Conservation (phyloP, 1,140 invertebrate genomes). For the Mactra quadrangularis region DNA sequence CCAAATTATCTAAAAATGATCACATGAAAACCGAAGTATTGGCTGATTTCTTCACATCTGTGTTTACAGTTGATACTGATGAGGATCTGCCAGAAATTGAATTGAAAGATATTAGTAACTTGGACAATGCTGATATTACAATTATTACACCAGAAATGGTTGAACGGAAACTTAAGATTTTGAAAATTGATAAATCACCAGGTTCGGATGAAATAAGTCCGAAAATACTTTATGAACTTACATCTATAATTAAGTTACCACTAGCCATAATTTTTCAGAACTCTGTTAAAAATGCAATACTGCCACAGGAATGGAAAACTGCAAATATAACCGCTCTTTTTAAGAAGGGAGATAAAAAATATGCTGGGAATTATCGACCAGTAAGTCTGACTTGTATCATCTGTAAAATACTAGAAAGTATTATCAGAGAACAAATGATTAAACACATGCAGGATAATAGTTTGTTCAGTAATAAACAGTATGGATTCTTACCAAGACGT, state of each 20-base stretch:
- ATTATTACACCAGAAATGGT: too few species aligned
- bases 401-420: too few species aligned
- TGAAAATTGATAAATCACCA: constrained; percentile 32
- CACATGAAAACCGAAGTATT: not conserved
- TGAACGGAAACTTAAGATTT: not conserved
- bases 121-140: not conserved
- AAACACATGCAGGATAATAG: too few species aligned
- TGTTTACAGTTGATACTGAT: not conserved
- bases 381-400: too few species aligned
- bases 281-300: too few species aligned
- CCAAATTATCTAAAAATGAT: not conserved
- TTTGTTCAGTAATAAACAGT: too few species aligned
- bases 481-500: too few species aligned
- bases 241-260: not conserved
- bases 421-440: too few species aligned
- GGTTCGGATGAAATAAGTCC: constrained; percentile 6
- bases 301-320: constrained; percentile 25
- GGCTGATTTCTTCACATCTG: too few species aligned
- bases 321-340: too few species aligned
- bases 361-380: too few species aligned
- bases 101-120: not conserved
- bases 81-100: not conserved
- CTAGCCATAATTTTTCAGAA: constrained; percentile 9
- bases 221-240: constrained; percentile 7
- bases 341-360: too few species aligned